A percentile compares a stretch with the other conserved stretches of the same genome.
These are phyloP conservation scores for Spondyliosoma cantharus DNA, from an alignment of 2,797 vertebrate genomes.

Conservation along the genomic window DNA sequence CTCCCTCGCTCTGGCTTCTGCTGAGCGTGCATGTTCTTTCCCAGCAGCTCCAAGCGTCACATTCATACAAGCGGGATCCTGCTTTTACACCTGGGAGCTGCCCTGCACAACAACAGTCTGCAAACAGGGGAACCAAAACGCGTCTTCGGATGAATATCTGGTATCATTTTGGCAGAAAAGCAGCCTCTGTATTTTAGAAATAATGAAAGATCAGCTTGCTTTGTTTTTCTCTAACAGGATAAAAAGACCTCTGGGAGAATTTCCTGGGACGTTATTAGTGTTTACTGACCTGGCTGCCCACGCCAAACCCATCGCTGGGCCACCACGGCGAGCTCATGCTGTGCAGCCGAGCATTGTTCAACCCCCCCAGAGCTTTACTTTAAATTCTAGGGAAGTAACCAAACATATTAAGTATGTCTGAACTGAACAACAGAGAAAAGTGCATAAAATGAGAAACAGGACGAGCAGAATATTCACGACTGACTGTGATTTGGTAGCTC, in stretches of 20 bases:
- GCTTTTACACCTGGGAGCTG: conserved; percentile 51
- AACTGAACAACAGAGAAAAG: not conserved
- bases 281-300: conserved; percentile 4
- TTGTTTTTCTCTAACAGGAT: conserved; percentile 9
- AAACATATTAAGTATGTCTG: not conserved
- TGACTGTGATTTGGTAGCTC: not conserved
- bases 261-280: not conserved
- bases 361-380: conserved; percentile 6
- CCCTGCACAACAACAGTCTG: conserved; percentile 36
- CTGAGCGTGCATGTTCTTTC: conserved; percentile 63
- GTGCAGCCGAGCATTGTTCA: not conserved
- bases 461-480: not conserved
- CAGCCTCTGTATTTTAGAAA: not conserved
- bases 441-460: not conserved
- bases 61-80: conserved; percentile 10
- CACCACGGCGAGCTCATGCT: not conserved
- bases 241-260: conserved; percentile 1
- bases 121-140: not conserved
- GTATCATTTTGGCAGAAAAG: not conserved
- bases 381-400: not conserved
- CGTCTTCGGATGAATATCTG: not conserved
- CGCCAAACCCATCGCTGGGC: not conserved
- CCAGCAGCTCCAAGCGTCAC: conserved; percentile 49
- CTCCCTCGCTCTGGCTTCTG: conserved; percentile 35
- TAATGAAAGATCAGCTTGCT: conserved; percentile 4